These are phyloP conservation scores for Oostethus manadensis DNA, from an alignment of 2,113 vertebrate genomes.

Conservation along the genomic window DNA sequence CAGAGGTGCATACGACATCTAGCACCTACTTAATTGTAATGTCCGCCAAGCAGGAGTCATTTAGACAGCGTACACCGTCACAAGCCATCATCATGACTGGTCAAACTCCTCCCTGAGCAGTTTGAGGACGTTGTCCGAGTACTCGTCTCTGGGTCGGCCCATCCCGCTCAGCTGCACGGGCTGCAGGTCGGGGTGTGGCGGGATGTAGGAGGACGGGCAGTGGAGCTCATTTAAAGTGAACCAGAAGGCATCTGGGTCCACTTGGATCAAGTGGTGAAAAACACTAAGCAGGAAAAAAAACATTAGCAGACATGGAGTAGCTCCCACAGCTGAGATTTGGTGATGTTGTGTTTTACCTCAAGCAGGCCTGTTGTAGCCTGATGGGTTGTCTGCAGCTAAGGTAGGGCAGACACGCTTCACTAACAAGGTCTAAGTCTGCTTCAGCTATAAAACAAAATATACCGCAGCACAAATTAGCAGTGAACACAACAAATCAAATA, in stretches of 20 bases:
- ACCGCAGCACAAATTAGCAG: neutral
- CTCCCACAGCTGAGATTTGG: neutral
- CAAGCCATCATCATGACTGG: neutral
- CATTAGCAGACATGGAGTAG: neutral
- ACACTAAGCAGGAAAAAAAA: constrained; percentile 66
- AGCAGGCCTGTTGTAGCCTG: constrained; percentile 85
- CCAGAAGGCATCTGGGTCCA: constrained; percentile 85
- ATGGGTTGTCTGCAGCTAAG: constrained; percentile 86
- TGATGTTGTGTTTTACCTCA: constrained; percentile 64
- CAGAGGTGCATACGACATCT: neutral
- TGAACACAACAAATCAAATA: neutral
- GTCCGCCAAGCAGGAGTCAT: neutral
- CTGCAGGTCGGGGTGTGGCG: constrained; percentile 75
- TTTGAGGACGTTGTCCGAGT: constrained; percentile 72
- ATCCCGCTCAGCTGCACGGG: constrained; percentile 63
- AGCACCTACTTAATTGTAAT: neutral
- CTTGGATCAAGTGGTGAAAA: constrained; percentile 78
- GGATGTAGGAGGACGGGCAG: constrained; percentile 63
- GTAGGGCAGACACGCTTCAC: constrained; percentile 83
- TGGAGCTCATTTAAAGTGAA: constrained; percentile 77
- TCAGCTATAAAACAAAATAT: constrained; percentile 67
- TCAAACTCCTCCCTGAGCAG: constrained; percentile 73
- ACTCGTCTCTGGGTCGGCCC: constrained; percentile 61
- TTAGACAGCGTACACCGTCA: neutral
- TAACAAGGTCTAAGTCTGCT: constrained; percentile 81